These are phyloP conservation scores for Oligia strigilis DNA, from an alignment of 2,888 invertebrate species.

Conservation along the genomic window DNA sequence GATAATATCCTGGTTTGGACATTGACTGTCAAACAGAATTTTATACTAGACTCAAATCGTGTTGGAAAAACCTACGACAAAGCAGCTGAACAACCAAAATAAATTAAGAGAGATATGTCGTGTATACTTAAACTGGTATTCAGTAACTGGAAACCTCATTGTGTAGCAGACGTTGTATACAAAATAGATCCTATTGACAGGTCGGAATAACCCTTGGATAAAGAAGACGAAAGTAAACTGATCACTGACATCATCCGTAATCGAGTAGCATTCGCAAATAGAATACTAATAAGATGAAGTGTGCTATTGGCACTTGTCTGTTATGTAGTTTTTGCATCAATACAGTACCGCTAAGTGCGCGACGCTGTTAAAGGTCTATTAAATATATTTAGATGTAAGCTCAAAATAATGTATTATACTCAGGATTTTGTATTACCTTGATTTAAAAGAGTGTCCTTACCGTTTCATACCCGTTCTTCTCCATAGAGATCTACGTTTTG, in stretches of 20 bases:
- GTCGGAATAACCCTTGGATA: slow-evolving; percentile 48
- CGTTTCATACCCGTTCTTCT: background rate
- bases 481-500: background rate
- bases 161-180: slow-evolving; percentile 33
- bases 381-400: background rate
- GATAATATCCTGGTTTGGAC: slow-evolving; percentile 2
- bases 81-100: slow-evolving; percentile 20
- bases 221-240: slow-evolving; percentile 54
- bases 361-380: background rate
- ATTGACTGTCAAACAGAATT: background rate
- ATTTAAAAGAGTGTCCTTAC: background rate
- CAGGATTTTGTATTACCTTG: background rate
- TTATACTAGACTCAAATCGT: background rate
- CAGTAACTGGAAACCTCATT: slow-evolving; percentile 35
- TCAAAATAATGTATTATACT: background rate
- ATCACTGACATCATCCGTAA: slow-evolving; percentile 54
- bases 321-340: background rate
- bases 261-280: slow-evolving; percentile 33
- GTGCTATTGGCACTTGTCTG: slow-evolving; percentile 6
- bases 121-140: background rate
- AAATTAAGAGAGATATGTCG: slow-evolving; percentile 24
- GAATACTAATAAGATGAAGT: slow-evolving; percentile 53
- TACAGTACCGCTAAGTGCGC: background rate
- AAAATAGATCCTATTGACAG: slow-evolving; percentile 48
- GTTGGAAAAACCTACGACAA: slow-evolving; percentile 13